Percentiles rank a stretch among this genome's conserved stretches.
Conservation (phyloP, 2,888 invertebrate species). For the Amaurobius ferox region DNA sequence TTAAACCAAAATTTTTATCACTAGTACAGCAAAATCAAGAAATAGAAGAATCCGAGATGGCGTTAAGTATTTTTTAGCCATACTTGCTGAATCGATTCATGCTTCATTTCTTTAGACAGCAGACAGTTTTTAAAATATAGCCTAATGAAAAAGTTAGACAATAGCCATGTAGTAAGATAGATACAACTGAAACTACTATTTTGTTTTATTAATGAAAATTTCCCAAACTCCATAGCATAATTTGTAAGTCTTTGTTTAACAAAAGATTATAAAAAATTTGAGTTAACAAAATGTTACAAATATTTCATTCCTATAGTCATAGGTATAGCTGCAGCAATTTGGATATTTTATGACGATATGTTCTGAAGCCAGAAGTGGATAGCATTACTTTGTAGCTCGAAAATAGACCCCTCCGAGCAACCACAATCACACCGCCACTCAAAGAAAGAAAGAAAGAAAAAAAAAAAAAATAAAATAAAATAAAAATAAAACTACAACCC, state of each 20-base stretch:
- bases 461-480: slow-evolving; percentile 37
- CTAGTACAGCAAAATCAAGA: too few relatives aligned
- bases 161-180: too few relatives aligned
- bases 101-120: too few relatives aligned
- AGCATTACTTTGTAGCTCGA: slow-evolving; percentile 63
- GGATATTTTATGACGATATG: slow-evolving; percentile 70
- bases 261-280: slow-evolving; percentile 72
- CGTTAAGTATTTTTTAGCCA: too few relatives aligned
- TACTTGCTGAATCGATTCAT: too few relatives aligned
- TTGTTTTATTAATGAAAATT: slow-evolving; percentile 73
- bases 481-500: too few relatives aligned
- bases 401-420: slow-evolving; percentile 30
- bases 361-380: slow-evolving; percentile 68
- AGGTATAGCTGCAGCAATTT: slow-evolving; percentile 71
- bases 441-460: slow-evolving; percentile 15
- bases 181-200: slow-evolving; percentile 71
- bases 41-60: too few relatives aligned
- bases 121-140: too few relatives aligned
- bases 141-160: too few relatives aligned
- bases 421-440: slow-evolving; percentile 34
- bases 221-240: slow-evolving; percentile 73
- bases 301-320: slow-evolving; percentile 46
- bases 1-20: too few relatives aligned
- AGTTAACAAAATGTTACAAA: slow-evolving; percentile 71
- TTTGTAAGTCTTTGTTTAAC: slow-evolving; percentile 70